Evolutionary conservation across 2,797 vertebrate genomes (phyloP).

Genomic region (Caiman crocodilus): DNA sequence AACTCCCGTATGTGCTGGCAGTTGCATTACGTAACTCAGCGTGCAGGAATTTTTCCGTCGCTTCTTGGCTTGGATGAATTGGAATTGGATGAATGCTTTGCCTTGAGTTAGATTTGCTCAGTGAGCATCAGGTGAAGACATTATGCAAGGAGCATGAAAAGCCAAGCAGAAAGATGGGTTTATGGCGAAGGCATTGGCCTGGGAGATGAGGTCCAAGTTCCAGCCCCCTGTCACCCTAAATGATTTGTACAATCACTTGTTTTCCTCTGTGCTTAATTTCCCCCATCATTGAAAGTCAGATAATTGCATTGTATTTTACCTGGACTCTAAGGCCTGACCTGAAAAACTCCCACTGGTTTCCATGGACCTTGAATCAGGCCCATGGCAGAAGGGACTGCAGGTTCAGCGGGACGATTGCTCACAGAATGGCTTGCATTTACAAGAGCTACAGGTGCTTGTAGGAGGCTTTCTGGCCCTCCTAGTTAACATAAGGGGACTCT

Average conservation of each 20-base stretch:
- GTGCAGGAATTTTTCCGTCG: not conserved
- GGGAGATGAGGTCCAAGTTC: not conserved
- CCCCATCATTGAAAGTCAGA: not conserved
- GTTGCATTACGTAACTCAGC: not conserved
- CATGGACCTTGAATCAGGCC: not conserved
- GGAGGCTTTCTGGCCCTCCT: not conserved
- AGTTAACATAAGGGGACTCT: not conserved
- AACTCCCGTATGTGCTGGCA: not conserved
- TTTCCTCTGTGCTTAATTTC: not conserved
- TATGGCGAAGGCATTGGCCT: not conserved
- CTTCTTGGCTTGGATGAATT: not conserved
- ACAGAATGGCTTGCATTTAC: not conserved
- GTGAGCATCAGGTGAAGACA: not conserved
- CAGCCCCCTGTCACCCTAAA: not conserved
- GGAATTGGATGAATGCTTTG: not conserved
- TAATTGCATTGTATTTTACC: not conserved
- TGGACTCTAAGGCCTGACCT: not conserved
- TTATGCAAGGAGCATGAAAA: not conserved
- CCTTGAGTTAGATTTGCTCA: not conserved
- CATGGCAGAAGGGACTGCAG: not conserved
- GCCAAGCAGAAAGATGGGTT: not conserved
- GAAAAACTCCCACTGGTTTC: not conserved
- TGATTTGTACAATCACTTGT: not conserved
- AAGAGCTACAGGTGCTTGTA: not conserved
- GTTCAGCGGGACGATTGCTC: not conserved